Evolutionary conservation across 1,140 invertebrate species (phyloP).

Genomic region (Phthorimaea operculella): DNA sequence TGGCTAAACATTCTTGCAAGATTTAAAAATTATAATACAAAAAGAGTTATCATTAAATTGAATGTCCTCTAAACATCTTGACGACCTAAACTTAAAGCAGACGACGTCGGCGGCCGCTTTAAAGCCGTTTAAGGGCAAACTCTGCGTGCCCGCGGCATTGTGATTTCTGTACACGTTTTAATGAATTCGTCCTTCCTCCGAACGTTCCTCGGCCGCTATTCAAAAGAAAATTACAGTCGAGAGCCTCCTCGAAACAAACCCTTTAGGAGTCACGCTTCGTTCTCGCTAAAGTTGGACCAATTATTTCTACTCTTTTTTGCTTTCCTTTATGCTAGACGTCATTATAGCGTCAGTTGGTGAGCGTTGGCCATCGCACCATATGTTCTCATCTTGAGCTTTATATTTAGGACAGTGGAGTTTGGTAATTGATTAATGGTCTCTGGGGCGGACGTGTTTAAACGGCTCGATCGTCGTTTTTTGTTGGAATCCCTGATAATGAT

Average conservation of each 20-base stretch:
- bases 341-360: slow-evolving; percentile 60
- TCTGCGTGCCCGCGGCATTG: slow-evolving; percentile 32
- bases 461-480: slow-evolving; percentile 49
- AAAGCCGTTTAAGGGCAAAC: slow-evolving; percentile 32
- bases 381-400: slow-evolving; percentile 41
- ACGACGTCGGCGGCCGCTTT: slow-evolving; percentile 21
- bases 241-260: slow-evolving; percentile 52
- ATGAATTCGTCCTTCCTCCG: slow-evolving; percentile 49
- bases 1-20: too few relatives aligned
- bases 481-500: slow-evolving; percentile 57
- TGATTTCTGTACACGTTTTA: slow-evolving; percentile 54
- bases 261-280: slow-evolving; percentile 54
- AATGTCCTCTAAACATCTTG: not conserved
- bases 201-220: slow-evolving; percentile 40
- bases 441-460: slow-evolving; percentile 57
- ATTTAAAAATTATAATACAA: not conserved
- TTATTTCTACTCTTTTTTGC: slow-evolving; percentile 49
- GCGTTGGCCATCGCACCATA: slow-evolving; percentile 45
- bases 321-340: slow-evolving; percentile 37
- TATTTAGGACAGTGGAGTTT: slow-evolving; percentile 52
- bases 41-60: not conserved
- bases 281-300: slow-evolving; percentile 54
- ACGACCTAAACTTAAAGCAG: not conserved
- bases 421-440: slow-evolving; percentile 61
- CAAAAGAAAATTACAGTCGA: slow-evolving; percentile 54